phyloP scores from a whole-genome alignment of 2,113 vertebrate genomes.

The Stercorarius parasiticus region DNA sequence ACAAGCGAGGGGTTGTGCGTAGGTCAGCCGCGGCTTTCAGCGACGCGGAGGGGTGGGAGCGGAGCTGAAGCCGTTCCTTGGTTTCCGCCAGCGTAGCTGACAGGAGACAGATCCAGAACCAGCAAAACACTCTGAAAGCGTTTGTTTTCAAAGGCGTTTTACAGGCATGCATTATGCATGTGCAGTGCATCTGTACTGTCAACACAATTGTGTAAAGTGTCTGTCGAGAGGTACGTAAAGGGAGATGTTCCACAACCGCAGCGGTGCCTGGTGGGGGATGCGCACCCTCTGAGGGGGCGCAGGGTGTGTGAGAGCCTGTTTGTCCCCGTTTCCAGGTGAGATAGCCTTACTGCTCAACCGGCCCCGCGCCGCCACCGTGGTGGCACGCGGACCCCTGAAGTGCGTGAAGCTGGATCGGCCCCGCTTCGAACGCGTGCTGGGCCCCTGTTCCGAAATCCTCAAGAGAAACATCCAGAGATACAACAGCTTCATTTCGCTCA shows the following conservation, averaged over 20 bases:
- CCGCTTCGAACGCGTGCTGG: conserved; percentile 93
- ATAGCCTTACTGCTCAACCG: conserved; percentile 92
- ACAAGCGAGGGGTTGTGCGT: neutral
- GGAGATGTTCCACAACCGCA: neutral
- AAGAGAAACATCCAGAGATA: conserved; percentile 98
- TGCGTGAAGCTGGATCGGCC: conserved; percentile 96
- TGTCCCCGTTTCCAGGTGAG: conserved; percentile 79
- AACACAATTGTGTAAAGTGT: conserved; percentile 42
- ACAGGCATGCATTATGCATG: conserved; percentile 60
- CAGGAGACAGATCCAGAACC: conserved; percentile 31
- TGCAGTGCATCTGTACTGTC: conserved; percentile 37
- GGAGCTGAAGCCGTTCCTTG: neutral
- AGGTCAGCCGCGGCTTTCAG: neutral
- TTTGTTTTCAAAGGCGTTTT: conserved; percentile 56
- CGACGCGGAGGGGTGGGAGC: neutral
- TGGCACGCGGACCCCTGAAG: conserved; percentile 91
- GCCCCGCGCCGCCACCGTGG: conserved; percentile 92
- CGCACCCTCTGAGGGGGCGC: neutral
- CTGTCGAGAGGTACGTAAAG: neutral
- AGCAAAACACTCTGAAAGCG: conserved; percentile 34
- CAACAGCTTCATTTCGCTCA: conserved; percentile 98
- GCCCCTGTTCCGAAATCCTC: conserved; percentile 96
- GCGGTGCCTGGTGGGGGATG: neutral
- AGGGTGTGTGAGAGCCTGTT: neutral
- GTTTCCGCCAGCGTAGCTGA: conserved; percentile 7